Evolutionary conservation across 2,113 vertebrate species (phyloP).

Genomic region (Phalacrocorax aristotelis): DNA sequence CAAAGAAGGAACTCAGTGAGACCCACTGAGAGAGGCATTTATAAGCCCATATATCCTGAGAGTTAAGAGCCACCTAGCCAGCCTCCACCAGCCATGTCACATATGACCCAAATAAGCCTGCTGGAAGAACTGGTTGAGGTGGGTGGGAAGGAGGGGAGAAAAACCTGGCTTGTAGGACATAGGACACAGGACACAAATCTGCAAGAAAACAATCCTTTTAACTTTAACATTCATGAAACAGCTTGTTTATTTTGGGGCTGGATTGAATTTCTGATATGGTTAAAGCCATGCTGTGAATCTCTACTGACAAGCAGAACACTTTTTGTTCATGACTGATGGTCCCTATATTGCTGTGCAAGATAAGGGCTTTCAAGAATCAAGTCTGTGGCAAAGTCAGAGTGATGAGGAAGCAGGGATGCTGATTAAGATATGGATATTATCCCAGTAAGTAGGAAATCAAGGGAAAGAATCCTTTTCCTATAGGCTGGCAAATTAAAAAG

Average conservation of each 20-base stretch:
- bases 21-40: background rate
- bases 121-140: background rate
- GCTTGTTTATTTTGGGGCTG: background rate
- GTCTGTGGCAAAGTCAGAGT: background rate
- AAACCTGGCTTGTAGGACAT: background rate
- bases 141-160: background rate
- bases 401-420: background rate
- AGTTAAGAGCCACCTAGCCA: background rate
- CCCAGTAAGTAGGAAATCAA: background rate
- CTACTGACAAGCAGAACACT: background rate
- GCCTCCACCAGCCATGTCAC: background rate
- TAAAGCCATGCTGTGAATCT: background rate
- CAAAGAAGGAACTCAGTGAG: background rate
- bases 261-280: background rate
- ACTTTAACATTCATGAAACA: background rate
- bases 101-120: background rate
- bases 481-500: background rate
- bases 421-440: background rate
- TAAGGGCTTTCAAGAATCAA: background rate
- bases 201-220: background rate
- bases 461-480: background rate
- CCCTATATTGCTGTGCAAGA: background rate
- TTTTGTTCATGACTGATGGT: background rate
- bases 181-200: background rate
- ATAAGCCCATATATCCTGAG: background rate